Evolutionary conservation across 2,797 vertebrate species (phyloP).

Genomic region (Nothura maculosa): DNA sequence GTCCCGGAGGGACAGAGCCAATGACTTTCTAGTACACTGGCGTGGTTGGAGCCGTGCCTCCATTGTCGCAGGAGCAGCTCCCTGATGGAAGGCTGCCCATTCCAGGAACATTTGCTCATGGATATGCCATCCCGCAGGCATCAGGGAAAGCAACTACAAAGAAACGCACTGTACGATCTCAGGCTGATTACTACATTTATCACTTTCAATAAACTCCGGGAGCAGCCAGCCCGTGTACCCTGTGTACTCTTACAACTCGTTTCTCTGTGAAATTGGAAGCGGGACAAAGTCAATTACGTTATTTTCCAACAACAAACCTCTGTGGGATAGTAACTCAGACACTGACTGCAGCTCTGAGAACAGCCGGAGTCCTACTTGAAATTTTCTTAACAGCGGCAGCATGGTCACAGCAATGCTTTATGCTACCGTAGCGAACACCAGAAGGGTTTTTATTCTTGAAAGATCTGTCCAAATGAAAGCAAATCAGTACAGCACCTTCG

Average conservation of each 20-base stretch:
- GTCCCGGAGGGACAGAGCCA: neutral
- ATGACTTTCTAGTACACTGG: neutral
- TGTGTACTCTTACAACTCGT: neutral
- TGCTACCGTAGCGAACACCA: neutral
- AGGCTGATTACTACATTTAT: constrained; percentile 21
- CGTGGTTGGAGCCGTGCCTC: neutral
- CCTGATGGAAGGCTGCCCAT: neutral
- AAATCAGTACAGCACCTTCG: neutral
- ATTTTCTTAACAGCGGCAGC: neutral
- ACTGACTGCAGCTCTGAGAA: neutral
- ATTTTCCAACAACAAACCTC: constrained; percentile 49
- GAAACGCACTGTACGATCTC: neutral
- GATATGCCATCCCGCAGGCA: neutral
- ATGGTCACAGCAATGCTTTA: neutral
- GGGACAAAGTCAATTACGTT: constrained; percentile 48
- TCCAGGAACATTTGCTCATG: neutral
- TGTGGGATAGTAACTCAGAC: constrained; percentile 33
- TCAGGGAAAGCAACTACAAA: neutral
- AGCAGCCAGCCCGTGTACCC: constrained; percentile 18
- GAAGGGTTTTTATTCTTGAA: constrained; percentile 6
- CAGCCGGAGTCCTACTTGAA: neutral
- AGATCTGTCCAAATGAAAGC: neutral
- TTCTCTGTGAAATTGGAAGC: constrained; percentile 44
- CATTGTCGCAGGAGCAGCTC: neutral
- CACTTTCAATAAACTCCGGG: neutral